phyloP scores from a whole-genome alignment of 2,113 vertebrate species.

The Thamnophis sirtalis region DNA sequence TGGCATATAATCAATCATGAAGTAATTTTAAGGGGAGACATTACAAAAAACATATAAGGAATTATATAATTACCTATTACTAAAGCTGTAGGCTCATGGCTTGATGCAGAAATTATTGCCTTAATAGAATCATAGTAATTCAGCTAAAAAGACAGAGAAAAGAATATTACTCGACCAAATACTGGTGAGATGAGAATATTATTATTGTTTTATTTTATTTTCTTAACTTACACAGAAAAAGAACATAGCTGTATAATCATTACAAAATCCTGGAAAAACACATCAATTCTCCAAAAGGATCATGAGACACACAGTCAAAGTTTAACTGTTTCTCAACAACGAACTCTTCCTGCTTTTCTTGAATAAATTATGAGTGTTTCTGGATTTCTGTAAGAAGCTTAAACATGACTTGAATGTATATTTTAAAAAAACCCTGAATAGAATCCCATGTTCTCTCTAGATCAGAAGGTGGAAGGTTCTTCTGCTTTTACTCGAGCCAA shows the following conservation, averaged over 20 bases:
- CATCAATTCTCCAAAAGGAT: not conserved
- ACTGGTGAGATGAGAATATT: not conserved
- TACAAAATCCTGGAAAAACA: not conserved
- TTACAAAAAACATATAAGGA: not conserved
- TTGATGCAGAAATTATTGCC: slow-evolving; percentile 71
- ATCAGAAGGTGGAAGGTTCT: not conserved
- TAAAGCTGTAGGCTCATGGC: slow-evolving; percentile 65
- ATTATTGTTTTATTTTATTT: not conserved
- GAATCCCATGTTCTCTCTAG: not conserved
- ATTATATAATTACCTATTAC: slow-evolving; percentile 60
- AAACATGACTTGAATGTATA: not conserved
- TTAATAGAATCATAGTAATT: slow-evolving; percentile 72
- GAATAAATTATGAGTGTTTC: not conserved
- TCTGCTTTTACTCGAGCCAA: no score
- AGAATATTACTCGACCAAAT: slow-evolving; percentile 10
- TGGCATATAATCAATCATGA: not conserved
- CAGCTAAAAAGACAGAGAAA: slow-evolving; percentile 60
- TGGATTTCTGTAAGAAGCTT: not conserved
- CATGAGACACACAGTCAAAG: not conserved
- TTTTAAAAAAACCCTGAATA: not conserved
- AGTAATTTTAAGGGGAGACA: not conserved
- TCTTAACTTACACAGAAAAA: not conserved
- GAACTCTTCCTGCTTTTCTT: not conserved
- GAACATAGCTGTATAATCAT: not conserved
- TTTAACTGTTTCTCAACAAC: not conserved